These are phyloP conservation scores for Simalia tracyae DNA, from an alignment of 2,797 vertebrate genomes.

Conservation along the genomic window DNA sequence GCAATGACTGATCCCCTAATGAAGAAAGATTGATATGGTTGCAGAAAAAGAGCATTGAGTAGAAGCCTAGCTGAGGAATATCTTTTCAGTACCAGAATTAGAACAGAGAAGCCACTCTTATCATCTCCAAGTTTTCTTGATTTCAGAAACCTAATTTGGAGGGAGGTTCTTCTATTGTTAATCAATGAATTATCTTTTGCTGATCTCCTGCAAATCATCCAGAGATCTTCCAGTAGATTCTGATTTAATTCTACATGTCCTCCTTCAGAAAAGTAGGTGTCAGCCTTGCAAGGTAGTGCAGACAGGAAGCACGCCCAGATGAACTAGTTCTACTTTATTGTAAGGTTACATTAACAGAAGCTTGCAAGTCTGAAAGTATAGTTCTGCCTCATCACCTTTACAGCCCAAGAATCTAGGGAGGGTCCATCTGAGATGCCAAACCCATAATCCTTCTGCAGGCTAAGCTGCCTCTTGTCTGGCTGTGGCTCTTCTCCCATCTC, in stretches of 20 bases:
- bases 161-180: not conserved
- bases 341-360: not conserved
- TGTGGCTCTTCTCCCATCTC: not conserved
- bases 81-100: too few species aligned
- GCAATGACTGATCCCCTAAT: not conserved
- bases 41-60: too few species aligned
- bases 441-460: not conserved
- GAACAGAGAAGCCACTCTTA: too few species aligned
- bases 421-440: not conserved
- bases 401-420: not conserved
- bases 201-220: not conserved
- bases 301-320: not conserved
- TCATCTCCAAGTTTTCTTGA: not conserved
- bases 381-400: not conserved
- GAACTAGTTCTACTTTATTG: not conserved
- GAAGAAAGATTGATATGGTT: too few species aligned
- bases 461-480: not conserved
- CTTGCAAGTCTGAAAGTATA: not conserved
- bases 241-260: not conserved
- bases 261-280: not conserved
- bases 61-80: too few species aligned
- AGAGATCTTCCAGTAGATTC: not conserved
- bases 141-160: not conserved
- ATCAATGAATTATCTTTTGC: not conserved
- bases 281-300: not conserved